phyloP scores from a whole-genome alignment of 2,113 vertebrate genomes.

The Gavia stellata region DNA sequence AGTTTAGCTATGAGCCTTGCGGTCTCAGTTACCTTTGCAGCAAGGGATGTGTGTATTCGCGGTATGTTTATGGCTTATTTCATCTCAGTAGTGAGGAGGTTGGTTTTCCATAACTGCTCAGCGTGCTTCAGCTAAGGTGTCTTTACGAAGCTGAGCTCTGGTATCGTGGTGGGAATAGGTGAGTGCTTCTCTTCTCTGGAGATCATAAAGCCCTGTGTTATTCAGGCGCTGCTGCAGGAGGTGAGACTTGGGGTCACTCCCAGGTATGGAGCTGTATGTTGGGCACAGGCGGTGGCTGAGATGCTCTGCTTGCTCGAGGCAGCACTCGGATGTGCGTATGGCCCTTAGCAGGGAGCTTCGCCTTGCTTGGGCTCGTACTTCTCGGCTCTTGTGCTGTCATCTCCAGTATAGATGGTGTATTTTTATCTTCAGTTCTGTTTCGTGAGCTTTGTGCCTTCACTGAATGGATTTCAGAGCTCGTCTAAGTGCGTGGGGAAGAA shows the following conservation, averaged over 20 bases:
- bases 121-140: too few species aligned
- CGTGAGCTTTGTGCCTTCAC: not conserved
- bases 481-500: not conserved
- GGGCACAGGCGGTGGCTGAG: not conserved
- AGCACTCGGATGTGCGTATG: fast-evolving
- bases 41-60: not conserved
- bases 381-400: not conserved
- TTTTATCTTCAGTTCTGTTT: not conserved
- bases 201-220: not conserved
- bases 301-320: not conserved
- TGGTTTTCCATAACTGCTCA: not conserved
- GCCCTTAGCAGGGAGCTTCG: fast-evolving
- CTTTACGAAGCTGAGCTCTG: not conserved
- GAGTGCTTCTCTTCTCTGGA: too few species aligned
- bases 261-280: not conserved
- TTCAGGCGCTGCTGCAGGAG: not conserved
- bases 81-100: not conserved
- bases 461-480: not conserved
- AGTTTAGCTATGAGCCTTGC: not conserved
- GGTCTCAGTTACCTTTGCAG: not conserved
- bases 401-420: fast-evolving
- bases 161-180: not conserved
- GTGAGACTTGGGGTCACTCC: not conserved
- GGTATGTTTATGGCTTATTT: too few species aligned
- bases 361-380: not conserved